These are phyloP conservation scores for Orthonychiurus folsomi DNA, from an alignment of 2,888 invertebrate genomes.

Conservation along the genomic window DNA sequence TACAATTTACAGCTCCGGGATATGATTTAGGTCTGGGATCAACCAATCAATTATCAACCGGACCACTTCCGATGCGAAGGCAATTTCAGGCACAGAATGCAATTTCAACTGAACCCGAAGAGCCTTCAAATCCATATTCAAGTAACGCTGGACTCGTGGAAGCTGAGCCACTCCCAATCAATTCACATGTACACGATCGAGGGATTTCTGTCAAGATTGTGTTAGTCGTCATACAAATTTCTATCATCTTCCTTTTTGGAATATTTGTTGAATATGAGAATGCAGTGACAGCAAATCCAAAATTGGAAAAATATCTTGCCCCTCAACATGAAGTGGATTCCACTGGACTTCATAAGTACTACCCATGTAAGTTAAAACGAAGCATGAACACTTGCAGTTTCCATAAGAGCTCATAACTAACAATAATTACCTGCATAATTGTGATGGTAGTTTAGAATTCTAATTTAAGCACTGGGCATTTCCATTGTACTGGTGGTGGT, in stretches of 20 bases:
- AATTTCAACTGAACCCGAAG: background rate
- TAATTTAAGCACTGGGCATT: too few relatives aligned
- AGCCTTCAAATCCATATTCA: background rate
- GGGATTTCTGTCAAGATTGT: constrained; percentile 9
- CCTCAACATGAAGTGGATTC: background rate
- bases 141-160: background rate
- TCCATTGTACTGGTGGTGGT: too few relatives aligned
- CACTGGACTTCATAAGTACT: constrained; percentile 17
- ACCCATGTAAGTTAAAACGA: constrained; percentile 22
- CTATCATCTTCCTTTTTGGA: constrained; percentile 26
- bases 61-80: background rate
- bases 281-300: constrained; percentile 17
- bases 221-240: constrained; percentile 20
- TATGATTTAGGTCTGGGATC: background rate
- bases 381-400: background rate
- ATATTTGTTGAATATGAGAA: constrained; percentile 27
- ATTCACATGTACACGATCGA: background rate
- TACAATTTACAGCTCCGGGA: background rate
- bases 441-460: too few relatives aligned
- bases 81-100: constrained; percentile 4
- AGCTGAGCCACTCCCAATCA: background rate
- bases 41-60: background rate
- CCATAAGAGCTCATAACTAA: too few relatives aligned
- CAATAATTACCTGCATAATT: too few relatives aligned
- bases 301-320: background rate